These are phyloP conservation scores for Hemistola chrysoprasaria DNA, from an alignment of 2,888 invertebrate species.

Conservation along the genomic window DNA sequence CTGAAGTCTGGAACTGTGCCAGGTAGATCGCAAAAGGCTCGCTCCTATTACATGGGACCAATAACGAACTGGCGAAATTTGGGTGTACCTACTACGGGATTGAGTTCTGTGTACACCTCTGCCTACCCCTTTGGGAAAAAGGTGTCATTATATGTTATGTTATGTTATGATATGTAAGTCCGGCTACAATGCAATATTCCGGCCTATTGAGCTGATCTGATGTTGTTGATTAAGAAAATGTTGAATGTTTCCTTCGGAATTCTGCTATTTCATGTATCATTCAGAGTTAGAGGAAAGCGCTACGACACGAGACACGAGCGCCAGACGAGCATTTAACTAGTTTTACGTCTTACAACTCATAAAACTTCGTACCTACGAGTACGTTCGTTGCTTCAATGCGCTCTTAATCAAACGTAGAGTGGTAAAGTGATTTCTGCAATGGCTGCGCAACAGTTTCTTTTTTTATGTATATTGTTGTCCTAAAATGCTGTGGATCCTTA, in stretches of 20 bases:
- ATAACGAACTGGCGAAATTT: too few relatives aligned
- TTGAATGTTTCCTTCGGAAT: constrained; percentile 36
- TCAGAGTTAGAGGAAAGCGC: constrained; percentile 45
- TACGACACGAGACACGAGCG: constrained; percentile 46
- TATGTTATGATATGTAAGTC: too few relatives aligned
- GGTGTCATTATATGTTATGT: too few relatives aligned
- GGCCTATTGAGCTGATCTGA: too few relatives aligned
- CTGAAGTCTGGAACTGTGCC: too few relatives aligned
- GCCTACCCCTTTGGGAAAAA: too few relatives aligned
- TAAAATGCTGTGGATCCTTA: constrained; percentile 34
- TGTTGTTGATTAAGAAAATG: too few relatives aligned
- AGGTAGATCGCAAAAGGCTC: too few relatives aligned
- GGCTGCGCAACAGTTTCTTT: constrained; percentile 10
- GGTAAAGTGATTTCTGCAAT: constrained; percentile 16
- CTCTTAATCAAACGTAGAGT: constrained; percentile 33
- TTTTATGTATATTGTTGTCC: constrained; percentile 12
- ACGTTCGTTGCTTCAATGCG: constrained; percentile 41
- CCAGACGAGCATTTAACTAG: constrained; percentile 50
- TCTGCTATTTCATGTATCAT: constrained; percentile 56
- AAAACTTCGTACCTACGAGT: constrained; percentile 51
- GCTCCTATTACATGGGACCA: too few relatives aligned
- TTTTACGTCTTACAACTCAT: constrained; percentile 60
- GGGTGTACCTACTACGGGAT: too few relatives aligned
- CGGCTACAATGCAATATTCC: too few relatives aligned
- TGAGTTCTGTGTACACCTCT: too few relatives aligned